phyloP scores from a whole-genome alignment of 2,797 vertebrate genomes.

The Onychomys arenicola region DNA sequence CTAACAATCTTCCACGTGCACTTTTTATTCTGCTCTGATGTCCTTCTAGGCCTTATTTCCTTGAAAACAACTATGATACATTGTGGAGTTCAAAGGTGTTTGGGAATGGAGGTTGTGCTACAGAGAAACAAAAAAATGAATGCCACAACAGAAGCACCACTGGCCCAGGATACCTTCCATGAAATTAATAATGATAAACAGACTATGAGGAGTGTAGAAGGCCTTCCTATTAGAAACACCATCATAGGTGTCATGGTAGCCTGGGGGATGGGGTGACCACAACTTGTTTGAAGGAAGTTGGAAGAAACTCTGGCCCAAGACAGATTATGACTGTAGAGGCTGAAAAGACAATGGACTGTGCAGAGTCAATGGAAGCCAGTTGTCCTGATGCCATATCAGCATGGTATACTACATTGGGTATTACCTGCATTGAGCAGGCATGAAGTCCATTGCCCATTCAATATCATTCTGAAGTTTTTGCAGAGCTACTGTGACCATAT shows the following conservation, averaged over 20 bases:
- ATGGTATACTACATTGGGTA: rapidly evolving
- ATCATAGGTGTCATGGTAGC: background rate
- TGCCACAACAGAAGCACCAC: background rate
- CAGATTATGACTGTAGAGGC: background rate
- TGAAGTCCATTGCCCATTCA: background rate
- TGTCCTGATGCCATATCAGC: background rate
- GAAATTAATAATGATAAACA: background rate
- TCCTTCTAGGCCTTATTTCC: background rate
- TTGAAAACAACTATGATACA: background rate
- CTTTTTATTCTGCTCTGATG: background rate
- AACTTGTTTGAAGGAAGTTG: background rate
- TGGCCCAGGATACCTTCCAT: background rate
- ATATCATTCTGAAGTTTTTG: background rate
- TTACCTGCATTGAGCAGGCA: background rate
- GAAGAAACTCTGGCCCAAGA: background rate
- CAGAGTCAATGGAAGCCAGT: background rate
- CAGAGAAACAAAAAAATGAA: background rate
- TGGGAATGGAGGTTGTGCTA: too few species aligned
- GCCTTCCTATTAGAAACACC: background rate
- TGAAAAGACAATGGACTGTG: background rate
- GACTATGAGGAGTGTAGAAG: background rate
- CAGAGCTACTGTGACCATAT: background rate
- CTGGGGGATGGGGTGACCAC: background rate
- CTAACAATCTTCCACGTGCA: background rate
- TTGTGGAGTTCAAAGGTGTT: background rate